Evolutionary conservation across 2,113 vertebrate species (phyloP).

Genomic region (Lagopus leucura): DNA sequence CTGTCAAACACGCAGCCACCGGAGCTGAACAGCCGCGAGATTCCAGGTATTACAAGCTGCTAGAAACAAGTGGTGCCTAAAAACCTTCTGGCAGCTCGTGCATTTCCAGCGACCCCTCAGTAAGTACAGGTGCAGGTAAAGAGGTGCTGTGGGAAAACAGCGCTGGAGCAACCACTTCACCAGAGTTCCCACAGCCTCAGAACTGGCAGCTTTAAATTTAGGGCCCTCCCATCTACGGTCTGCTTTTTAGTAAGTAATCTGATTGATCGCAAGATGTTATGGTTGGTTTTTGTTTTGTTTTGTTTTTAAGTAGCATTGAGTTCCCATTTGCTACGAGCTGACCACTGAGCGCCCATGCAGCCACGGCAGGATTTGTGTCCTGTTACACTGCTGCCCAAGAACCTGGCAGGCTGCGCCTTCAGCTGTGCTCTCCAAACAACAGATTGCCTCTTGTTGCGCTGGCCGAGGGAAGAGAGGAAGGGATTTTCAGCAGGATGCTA

Average conservation of each 20-base stretch:
- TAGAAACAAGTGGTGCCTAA: neutral
- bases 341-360: neutral
- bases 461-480: neutral
- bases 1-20: neutral
- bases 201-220: neutral
- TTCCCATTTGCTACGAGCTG: neutral
- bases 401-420: constrained; percentile 29
- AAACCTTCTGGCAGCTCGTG: neutral
- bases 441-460: neutral
- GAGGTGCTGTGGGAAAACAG: neutral
- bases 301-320: neutral
- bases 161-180: neutral
- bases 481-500: constrained; percentile 2
- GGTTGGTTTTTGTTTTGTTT: neutral
- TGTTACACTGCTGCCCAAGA: neutral
- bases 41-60: neutral
- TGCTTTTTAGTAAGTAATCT: neutral
- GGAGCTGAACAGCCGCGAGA: rapidly evolving
- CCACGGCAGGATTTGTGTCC: neutral
- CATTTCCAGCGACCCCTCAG: too few species aligned
- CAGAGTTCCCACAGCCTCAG: neutral
- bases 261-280: neutral
- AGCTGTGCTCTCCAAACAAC: constrained; percentile 65
- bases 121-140: neutral
- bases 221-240: neutral